Percentiles rank a stretch among this genome's conserved stretches.
Conservation (phyloP, 2,113 vertebrate genomes). For the Colistium nudipinnis region DNA sequence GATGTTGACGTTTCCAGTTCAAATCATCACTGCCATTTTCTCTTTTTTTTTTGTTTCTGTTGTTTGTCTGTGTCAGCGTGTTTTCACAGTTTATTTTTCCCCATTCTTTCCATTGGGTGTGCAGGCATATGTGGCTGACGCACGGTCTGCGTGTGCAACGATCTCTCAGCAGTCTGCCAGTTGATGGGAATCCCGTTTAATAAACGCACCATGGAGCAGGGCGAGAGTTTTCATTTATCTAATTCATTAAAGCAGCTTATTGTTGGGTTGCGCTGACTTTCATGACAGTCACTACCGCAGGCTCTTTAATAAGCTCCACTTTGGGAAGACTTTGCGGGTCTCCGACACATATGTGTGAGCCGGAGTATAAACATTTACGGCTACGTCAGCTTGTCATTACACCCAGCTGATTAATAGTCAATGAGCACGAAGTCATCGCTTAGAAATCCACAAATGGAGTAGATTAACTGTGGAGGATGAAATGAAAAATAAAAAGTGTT, state of each 20-base stretch:
- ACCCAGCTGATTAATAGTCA: conserved; percentile 59
- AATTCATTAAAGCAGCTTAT: conserved; percentile 59
- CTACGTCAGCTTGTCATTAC: conserved; percentile 63
- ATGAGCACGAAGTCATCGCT: conserved; percentile 39
- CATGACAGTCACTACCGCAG: conserved; percentile 53
- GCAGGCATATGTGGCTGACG: conserved; percentile 1
- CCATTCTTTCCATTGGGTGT: neutral
- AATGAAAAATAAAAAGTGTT: neutral
- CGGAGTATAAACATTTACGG: conserved; percentile 57
- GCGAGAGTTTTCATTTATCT: conserved; percentile 53
- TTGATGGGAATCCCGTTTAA: conserved; percentile 34
- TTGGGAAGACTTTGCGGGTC: conserved; percentile 43
- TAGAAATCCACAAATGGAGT: conserved; percentile 41
- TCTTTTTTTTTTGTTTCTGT: neutral
- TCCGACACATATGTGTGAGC: conserved; percentile 50
- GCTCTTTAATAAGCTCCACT: conserved; percentile 49
- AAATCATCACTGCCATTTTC: conserved; percentile 10
- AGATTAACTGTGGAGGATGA: conserved; percentile 37
- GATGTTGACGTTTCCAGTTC: conserved; percentile 14
- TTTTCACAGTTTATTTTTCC: conserved; percentile 21
- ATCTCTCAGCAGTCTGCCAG: conserved; percentile 27
- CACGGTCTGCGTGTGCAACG: neutral
- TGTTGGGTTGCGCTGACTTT: conserved; percentile 44
- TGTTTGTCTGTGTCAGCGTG: conserved; percentile 2
- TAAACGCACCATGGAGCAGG: conserved; percentile 27